A percentile compares a stretch with the other conserved stretches of the same genome.
Evolutionary conservation across 2,113 vertebrate species (phyloP).

Genomic region (Australoheros scitulus): DNA sequence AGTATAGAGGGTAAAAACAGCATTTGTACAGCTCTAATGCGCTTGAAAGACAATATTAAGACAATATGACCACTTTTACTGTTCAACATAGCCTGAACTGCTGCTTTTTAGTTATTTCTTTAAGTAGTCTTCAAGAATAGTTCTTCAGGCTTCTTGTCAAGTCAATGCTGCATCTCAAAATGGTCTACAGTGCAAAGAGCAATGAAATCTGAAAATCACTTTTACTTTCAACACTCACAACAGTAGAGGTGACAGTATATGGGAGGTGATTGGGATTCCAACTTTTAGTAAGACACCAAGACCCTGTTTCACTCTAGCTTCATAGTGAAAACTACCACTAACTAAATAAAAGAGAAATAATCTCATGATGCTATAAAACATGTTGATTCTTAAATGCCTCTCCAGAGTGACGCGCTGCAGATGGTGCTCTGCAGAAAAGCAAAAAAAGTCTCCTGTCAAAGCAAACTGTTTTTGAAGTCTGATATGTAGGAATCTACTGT

Average conservation of each 20-base stretch:
- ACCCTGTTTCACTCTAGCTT: not conserved
- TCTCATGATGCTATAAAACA: too few relatives aligned
- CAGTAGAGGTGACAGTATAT: too few relatives aligned
- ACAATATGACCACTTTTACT: not conserved
- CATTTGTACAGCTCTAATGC: not conserved
- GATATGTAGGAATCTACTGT: not conserved
- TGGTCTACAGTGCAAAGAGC: not conserved
- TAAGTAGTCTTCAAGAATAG: not conserved
- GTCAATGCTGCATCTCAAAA: not conserved
- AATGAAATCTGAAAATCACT: not conserved
- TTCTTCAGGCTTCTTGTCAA: too few relatives aligned
- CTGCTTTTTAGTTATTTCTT: not conserved
- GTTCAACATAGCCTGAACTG: not conserved
- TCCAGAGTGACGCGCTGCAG: too few relatives aligned
- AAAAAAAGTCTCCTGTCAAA: not conserved
- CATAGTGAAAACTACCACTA: not conserved
- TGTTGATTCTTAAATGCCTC: too few relatives aligned
- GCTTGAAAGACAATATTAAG: not conserved
- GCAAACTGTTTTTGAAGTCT: not conserved
- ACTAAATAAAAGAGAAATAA: not conserved
- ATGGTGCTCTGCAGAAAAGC: not conserved
- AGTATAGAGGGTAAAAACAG: not conserved
- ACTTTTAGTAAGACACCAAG: not conserved
- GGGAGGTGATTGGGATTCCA: not conserved
- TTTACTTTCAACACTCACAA: too few relatives aligned